Percentiles rank a stretch among this genome's conserved stretches.
phyloP scores from a whole-genome alignment of 2,888 invertebrate genomes.

The Athalia cordata region DNA sequence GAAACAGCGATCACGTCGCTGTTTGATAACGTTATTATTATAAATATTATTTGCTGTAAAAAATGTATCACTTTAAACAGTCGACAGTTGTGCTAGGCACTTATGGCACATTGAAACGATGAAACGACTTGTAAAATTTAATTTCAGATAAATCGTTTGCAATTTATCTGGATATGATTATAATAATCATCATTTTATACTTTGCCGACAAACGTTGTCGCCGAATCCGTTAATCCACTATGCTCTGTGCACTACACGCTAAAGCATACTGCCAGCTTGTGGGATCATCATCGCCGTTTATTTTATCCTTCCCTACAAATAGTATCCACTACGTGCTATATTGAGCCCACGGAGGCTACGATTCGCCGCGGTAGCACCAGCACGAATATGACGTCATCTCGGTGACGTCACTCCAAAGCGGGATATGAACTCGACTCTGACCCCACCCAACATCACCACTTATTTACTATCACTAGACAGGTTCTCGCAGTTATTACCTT shows the following conservation, averaged over 20 bases:
- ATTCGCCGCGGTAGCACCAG: neutral
- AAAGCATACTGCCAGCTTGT: conserved; percentile 21
- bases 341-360: conserved; percentile 32
- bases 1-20: neutral
- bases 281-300: conserved; percentile 23
- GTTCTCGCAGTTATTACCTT: too few relatives aligned
- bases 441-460: too few relatives aligned
- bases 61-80: too few relatives aligned
- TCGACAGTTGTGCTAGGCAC: too few relatives aligned
- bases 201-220: neutral
- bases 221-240: neutral
- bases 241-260: conserved; percentile 22
- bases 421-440: neutral
- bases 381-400: too few relatives aligned
- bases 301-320: conserved; percentile 19
- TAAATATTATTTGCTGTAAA: neutral
- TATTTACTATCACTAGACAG: too few relatives aligned
- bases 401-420: conserved; percentile 14
- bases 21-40: neutral
- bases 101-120: too few relatives aligned
- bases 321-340: conserved; percentile 28
- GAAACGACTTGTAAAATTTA: too few relatives aligned
- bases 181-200: too few relatives aligned
- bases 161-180: too few relatives aligned
- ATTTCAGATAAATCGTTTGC: too few relatives aligned